A percentile compares a stretch with the other conserved stretches of the same genome.
Evolutionary conservation across 2,888 invertebrate species (phyloP).

Genomic region (Drosophila subsilvestris): DNA sequence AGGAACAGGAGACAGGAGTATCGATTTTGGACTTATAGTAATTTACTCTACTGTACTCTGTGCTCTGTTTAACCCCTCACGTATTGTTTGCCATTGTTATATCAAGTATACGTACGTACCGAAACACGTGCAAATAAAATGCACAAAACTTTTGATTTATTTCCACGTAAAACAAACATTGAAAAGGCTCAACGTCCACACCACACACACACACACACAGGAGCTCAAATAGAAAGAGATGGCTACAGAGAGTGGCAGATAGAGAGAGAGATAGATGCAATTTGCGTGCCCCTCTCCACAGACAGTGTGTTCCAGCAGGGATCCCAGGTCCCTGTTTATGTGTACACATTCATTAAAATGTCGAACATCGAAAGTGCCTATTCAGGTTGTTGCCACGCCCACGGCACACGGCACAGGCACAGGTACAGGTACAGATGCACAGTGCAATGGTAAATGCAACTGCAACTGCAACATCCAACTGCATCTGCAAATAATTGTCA

Average conservation of each 20-base stretch:
- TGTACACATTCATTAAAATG: constrained; percentile 79
- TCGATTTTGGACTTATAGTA: constrained; percentile 2
- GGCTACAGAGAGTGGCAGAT: constrained; percentile 1
- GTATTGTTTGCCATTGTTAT: constrained; percentile 31
- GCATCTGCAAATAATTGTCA: constrained; percentile 81
- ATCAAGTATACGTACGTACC: constrained; percentile 8
- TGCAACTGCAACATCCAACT: constrained; percentile 31
- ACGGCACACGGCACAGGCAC: constrained; percentile 39
- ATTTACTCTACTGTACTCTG: background rate
- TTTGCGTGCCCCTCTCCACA: constrained; percentile 8
- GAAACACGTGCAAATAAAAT: constrained; percentile 50
- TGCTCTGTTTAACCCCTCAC: constrained; percentile 17
- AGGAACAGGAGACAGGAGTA: background rate
- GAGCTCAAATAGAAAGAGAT: constrained; percentile 27
- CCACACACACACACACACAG: constrained; percentile 7
- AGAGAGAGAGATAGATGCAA: constrained; percentile 30
- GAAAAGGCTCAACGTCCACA: constrained; percentile 46
- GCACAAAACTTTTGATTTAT: constrained; percentile 72
- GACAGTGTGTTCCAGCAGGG: background rate
- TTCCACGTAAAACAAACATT: constrained; percentile 74
- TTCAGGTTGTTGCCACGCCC: constrained; percentile 77
- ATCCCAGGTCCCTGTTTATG: constrained; percentile 64
- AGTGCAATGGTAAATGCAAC: constrained; percentile 30
- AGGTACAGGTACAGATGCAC: background rate
- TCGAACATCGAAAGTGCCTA: constrained; percentile 80